Conservation (phyloP, 2,888 invertebrate species). For the Eurytoma californica region DNA sequence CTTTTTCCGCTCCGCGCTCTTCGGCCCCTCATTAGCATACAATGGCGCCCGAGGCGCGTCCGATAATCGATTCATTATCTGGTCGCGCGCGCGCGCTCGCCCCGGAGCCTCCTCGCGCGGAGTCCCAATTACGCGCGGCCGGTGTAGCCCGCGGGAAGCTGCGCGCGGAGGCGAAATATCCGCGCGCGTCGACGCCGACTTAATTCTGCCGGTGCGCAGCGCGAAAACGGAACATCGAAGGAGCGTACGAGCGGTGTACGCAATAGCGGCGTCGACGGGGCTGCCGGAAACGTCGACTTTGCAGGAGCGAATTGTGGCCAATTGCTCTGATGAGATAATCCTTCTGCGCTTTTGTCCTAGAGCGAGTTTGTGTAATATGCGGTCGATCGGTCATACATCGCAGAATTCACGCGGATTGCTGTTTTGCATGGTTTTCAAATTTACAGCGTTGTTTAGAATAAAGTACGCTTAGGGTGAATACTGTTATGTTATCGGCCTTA, state of each 20-base stretch:
- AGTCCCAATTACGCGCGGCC: constrained; percentile 29
- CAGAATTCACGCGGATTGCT: too few relatives aligned
- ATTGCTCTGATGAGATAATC: constrained; percentile 28
- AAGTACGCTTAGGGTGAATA: background rate
- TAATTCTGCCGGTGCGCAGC: background rate
- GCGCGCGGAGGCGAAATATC: background rate
- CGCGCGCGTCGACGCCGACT: background rate
- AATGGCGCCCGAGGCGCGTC: constrained; percentile 56
- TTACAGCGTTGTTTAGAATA: background rate
- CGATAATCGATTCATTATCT: constrained; percentile 58
- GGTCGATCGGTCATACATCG: too few relatives aligned
- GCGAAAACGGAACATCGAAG: constrained; percentile 13
- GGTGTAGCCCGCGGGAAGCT: background rate
- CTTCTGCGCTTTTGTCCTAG: constrained; percentile 27
- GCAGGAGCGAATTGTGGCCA: constrained; percentile 28
- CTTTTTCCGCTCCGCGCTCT: background rate
- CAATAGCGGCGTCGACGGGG: background rate
- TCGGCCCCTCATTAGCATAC: constrained; percentile 55
- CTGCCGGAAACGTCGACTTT: constrained; percentile 33
- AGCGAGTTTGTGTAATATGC: background rate
- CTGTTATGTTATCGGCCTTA: background rate
- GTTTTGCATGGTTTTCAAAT: too few relatives aligned
- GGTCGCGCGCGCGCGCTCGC: constrained; percentile 36
- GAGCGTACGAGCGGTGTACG: background rate
- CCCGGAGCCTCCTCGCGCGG: background rate